Evolutionary conservation across 2,797 vertebrate species (phyloP), one percentile per base, ranked within the genome.

Genomic region (Sebastes glaucus): DNA sequence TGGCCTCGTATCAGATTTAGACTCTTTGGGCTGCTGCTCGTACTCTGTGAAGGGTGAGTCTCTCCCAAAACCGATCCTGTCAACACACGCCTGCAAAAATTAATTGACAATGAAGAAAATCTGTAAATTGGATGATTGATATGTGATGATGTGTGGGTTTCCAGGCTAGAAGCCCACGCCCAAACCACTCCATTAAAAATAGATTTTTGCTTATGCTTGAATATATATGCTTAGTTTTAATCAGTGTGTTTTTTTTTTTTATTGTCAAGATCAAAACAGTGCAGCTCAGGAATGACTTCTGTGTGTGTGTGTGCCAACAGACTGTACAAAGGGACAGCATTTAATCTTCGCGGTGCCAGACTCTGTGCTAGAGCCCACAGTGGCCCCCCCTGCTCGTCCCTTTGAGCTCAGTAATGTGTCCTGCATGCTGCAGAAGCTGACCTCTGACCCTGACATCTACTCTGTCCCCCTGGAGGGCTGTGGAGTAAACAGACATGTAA

Each of bases 391-490:
- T 2, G 30, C 38, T 71, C 7, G 11, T 3, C 53, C 56, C 1
- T 76, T 83, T 23, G 77, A 74, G 25, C 38, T 42, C 80, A 59
- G 62, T 7, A 33, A 80, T 20, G 63, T 18, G 20, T 84, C 87
- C 66, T 92, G 92, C 72, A 33, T 7, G 0, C 80, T 91, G 64
- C 85, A 82, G 80, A 85, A 28, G 74, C n/a, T 92, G 87, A 88
- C 69, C 67, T 79, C 89, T 46, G 74, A 91, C 77, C 90, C 81
- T 4, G 65, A 84, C 42, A 2, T 94, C 75, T 89, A 85, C 74
- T 8, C 62, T 7, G 73, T 86, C 16, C 87, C 84, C 3, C 71
- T 89, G 64, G 74, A 90, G 0, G 87, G 71, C 79, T 93, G 93
- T 30, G 84, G 83, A 49, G 74, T 89, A 14, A 87, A 64, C 61